Conservation (phyloP, 2,888 invertebrate species). For the Parelbella ahira region DNA sequence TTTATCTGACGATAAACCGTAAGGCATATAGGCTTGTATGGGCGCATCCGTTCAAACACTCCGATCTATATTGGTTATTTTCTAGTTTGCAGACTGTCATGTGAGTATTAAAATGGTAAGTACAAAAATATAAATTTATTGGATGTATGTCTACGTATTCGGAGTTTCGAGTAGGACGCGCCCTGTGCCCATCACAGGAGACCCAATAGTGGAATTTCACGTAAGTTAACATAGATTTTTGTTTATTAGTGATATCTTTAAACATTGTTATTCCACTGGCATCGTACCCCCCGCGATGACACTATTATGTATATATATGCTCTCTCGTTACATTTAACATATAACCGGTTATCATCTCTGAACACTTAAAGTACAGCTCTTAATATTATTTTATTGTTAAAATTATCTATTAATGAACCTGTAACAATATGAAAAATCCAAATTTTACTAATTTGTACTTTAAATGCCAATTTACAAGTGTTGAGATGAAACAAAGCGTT, state of each 20-base stretch:
- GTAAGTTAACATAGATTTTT: no score
- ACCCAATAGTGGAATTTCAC: constrained; percentile 34
- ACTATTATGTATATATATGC: constrained; percentile 48
- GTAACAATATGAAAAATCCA: constrained; percentile 79
- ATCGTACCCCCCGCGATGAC: constrained; percentile 43
- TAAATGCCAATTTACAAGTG: constrained; percentile 78
- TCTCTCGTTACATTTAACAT: constrained; percentile 66
- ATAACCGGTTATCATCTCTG: constrained; percentile 71
- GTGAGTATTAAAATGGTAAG: constrained; percentile 31
- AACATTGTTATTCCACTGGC: constrained; percentile 1
- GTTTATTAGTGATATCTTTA: no score
- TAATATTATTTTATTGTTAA: constrained; percentile 73
- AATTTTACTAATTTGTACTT: constrained; percentile 81
- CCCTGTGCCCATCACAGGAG: constrained; percentile 47
- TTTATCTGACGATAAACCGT: constrained; percentile 31
- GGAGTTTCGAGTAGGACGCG: constrained; percentile 47
- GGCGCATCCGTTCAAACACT: constrained; percentile 42
- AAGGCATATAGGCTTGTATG: constrained; percentile 25
- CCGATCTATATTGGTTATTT: constrained; percentile 19
- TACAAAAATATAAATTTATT: constrained; percentile 45
- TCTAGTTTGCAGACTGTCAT: constrained; percentile 27
- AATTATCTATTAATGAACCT: constrained; percentile 79
- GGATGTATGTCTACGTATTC: constrained; percentile 33
- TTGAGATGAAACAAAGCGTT: constrained; percentile 68
- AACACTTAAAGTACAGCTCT: constrained; percentile 81